Conservation (phyloP, 2,797 vertebrate species). For the Pogonophryne albipinna region DNA sequence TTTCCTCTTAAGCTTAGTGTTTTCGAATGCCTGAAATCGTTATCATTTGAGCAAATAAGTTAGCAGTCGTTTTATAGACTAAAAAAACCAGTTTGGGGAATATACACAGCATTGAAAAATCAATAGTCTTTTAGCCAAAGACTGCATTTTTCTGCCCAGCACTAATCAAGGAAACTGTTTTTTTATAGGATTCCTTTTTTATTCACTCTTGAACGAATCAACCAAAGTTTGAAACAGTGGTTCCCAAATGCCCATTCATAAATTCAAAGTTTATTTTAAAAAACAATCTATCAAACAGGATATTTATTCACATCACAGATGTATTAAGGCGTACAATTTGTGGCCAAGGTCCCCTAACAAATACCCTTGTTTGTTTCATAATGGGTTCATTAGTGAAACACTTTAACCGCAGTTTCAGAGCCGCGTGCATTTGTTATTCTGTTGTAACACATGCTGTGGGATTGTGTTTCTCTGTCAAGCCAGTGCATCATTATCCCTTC, state of each 20-base stretch:
- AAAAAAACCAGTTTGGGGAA: slow-evolving; percentile 11
- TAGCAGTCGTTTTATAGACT: slow-evolving; percentile 32
- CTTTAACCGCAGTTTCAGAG: slow-evolving; percentile 52
- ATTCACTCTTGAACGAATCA: slow-evolving; percentile 44
- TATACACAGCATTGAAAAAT: slow-evolving; percentile 52
- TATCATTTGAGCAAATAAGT: slow-evolving; percentile 35
- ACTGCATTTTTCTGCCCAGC: slow-evolving; percentile 42
- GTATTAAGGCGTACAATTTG: slow-evolving; percentile 28
- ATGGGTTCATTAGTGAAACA: slow-evolving; percentile 68
- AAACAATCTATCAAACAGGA: slow-evolving; percentile 26
- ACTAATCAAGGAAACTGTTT: slow-evolving; percentile 52
- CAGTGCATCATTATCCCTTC: slow-evolving; percentile 77
- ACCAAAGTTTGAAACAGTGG: slow-evolving; percentile 21
- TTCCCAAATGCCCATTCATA: slow-evolving; percentile 9
- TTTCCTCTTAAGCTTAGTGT: slow-evolving; percentile 19
- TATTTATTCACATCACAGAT: slow-evolving; percentile 35
- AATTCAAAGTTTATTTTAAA: slow-evolving; percentile 17
- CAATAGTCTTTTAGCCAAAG: slow-evolving; percentile 63
- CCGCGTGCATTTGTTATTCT: slow-evolving; percentile 63
- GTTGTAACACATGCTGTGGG: slow-evolving; percentile 59
- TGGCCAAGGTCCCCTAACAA: slow-evolving; percentile 35
- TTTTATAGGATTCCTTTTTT: slow-evolving; percentile 35
- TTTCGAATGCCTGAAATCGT: slow-evolving; percentile 13
- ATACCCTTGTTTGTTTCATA: slow-evolving; percentile 58
- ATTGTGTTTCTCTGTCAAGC: slow-evolving; percentile 71